Evolutionary conservation across 2,113 vertebrate species (phyloP), one percentile per base, ranked within the genome.

Genomic region (Clupea harengus): DNA sequence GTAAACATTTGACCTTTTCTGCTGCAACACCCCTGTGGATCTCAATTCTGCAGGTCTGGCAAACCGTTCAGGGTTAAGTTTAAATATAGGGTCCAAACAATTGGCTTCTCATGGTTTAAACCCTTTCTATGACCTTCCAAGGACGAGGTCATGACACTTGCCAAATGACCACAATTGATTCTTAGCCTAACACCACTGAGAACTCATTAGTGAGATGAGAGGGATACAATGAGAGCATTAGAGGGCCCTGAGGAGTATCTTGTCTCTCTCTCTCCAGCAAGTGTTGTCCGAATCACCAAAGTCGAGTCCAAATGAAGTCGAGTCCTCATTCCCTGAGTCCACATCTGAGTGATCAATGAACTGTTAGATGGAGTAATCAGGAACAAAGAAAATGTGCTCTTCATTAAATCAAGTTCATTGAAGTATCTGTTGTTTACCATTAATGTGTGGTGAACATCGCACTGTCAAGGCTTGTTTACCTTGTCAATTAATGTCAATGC

Each of bases 151-250:
- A 0, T 78, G 72, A 78, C 72, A 78, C 72, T 15, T 78, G 11
- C 25, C 72, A 78, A 78, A 78, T 44, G 72, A 32, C 32, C 72
- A 78, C 28, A 78, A 78, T 44, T 78, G 25, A 78, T 78, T 78
- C 28, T 39, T 78, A 78, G 72, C 11, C 72, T 78, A 44, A 78
- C 39, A 44, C 72, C 25, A 78, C 72, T 13, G 72, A 78, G 72
- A 78, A 72, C 64, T 72, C n/a, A 78, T 78, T 72, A 72, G 64
- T 15, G 11, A 9, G 10, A 10, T 28, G 10, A 6, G 25, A 72
- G 22, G 60, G 60, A 64, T 64, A 22, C 60, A 22, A 64, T 25
- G 0, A 64, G 60, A 64, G 60, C 18, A 57, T 57, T 57, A 64
- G 22, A 49, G 47, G 60, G n/a, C 60, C 60, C 20, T 64, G n/a